phyloP scores from a whole-genome alignment of 2,797 vertebrate genomes.

The Xiphorhynchus erythropygius region DNA sequence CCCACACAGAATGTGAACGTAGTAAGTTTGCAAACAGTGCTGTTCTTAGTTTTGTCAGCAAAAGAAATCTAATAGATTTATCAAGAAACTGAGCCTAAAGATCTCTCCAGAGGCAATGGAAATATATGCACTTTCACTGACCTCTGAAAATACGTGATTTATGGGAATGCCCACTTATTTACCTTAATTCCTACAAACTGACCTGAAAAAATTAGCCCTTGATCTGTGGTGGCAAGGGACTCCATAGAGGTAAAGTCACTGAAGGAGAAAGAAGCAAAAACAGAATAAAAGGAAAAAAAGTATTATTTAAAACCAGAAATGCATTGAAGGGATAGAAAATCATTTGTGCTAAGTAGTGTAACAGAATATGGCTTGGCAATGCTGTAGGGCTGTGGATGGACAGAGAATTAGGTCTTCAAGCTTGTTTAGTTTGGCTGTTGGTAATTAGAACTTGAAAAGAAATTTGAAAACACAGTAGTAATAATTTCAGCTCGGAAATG shows the following conservation, averaged over 20 bases:
- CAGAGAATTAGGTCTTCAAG: constrained; percentile 2
- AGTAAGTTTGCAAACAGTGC: not conserved
- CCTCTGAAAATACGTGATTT: constrained; percentile 33
- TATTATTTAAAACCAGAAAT: not conserved
- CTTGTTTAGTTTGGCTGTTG: constrained; percentile 39
- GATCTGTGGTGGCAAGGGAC: not conserved
- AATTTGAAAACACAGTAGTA: constrained; percentile 15
- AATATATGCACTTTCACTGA: constrained; percentile 32
- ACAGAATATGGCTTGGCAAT: constrained; percentile 6
- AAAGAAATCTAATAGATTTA: constrained; percentile 23
- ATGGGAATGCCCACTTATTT: constrained; percentile 28
- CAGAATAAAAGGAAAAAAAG: not conserved
- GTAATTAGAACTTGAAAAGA: constrained; percentile 40
- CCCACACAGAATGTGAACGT: not conserved
- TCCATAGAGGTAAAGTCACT: not conserved
- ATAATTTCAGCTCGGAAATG: not conserved
- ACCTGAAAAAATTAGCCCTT: constrained; percentile 25
- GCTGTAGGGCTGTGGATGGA: not conserved
- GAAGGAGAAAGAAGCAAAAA: constrained; percentile 17
- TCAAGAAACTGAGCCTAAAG: constrained; percentile 17
- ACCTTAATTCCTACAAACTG: constrained; percentile 10
- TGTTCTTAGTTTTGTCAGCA: not conserved
- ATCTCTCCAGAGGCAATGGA: not conserved
- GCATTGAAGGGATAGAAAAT: constrained; percentile 3
- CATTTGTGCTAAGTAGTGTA: not conserved